A percentile compares a stretch with the other conserved stretches of the same genome.
Conservation (phyloP, 2,888 invertebrate genomes). For the Drosophila nr. perissopoda region DNA sequence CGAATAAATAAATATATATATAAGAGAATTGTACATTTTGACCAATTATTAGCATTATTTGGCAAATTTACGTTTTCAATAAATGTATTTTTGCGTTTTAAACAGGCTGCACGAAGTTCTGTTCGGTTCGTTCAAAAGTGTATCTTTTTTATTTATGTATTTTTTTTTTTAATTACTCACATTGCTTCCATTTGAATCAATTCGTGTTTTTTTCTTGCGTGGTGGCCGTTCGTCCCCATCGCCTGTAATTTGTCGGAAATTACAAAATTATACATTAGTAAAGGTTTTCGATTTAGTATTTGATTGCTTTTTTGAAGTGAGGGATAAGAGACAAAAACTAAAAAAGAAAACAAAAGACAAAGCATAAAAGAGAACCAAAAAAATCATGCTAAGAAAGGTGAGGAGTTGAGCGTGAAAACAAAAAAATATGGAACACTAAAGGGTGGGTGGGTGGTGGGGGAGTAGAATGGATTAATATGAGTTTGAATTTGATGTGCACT, state of each 20-base stretch:
- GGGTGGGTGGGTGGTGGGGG: neutral
- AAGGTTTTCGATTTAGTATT: slow-evolving; percentile 40
- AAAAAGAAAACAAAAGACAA: neutral
- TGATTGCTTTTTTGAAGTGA: neutral
- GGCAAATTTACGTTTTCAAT: neutral
- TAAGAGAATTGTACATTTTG: neutral
- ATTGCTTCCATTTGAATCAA: slow-evolving; percentile 82
- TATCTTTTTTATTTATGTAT: neutral
- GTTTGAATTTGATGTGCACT: slow-evolving; percentile 6
- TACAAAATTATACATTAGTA: slow-evolving; percentile 31
- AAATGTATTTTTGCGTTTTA: neutral
- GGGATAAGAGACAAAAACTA: slow-evolving; percentile 7
- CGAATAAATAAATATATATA: too few species aligned
- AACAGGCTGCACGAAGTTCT: neutral
- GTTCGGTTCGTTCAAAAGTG: neutral
- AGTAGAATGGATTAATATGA: slow-evolving; percentile 5
- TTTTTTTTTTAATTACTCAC: slow-evolving; percentile 64
- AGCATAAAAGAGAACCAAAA: slow-evolving; percentile 6
- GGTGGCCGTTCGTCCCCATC: slow-evolving; percentile 83
- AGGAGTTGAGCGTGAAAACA: neutral
- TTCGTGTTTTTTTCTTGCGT: slow-evolving; percentile 84
- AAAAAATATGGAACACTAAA: neutral
- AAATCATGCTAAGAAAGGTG: neutral
- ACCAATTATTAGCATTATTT: neutral
- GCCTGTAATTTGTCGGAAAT: slow-evolving; percentile 64